Base-by-base conservation (phyloP, 1,140 invertebrate genomes). In the Aporrectodea caliginosa region DNA sequence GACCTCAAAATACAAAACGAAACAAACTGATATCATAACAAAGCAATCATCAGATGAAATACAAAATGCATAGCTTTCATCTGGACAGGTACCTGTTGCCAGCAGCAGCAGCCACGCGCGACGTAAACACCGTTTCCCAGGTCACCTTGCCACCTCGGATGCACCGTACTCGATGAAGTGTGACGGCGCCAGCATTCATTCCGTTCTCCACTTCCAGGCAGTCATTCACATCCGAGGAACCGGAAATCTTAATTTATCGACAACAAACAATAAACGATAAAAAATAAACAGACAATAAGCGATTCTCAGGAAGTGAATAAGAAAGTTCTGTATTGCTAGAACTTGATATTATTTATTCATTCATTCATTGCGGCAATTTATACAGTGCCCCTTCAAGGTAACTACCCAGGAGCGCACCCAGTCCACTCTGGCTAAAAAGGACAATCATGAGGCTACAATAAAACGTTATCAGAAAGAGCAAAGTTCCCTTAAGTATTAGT, bases 101-200 rank as follows among this genome's bases (percentile, higher is more conserved):
- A 75, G 84, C 83, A 12, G 84, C 80, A 0, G 83, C 83, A 35
- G 80, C 76, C 58, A 85, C 82, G 75, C 82, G 82, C n/a, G 84
- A 83, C 12, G 84, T 79, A 29, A 88, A 75, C 16, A 87, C 35
- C 35, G 84, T 83, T 80, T 87, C 85, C 87, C 87, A 88, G 22
- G 78, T 35, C 2, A 81, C 30, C 33, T 79, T 79, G 30, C 83
- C 83, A 30, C 77, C 83, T 74, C 80, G 35, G 12, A 82, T 70
- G 78, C 83, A 87, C 43, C 84, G 82, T 43, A 87, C 35, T 69
- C 83, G 85, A 79, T 88, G 85, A 27, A 88, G 75, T 1, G 81
- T 81, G 16, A 81, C 78, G 0, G 78, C 27, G 16, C 85, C 83
- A 2, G 80, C 79, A 32, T 81, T 77, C 81, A 88, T 87, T 78